phyloP scores from a whole-genome alignment of 2,797 vertebrate genomes.

The Masticophis lateralis region DNA sequence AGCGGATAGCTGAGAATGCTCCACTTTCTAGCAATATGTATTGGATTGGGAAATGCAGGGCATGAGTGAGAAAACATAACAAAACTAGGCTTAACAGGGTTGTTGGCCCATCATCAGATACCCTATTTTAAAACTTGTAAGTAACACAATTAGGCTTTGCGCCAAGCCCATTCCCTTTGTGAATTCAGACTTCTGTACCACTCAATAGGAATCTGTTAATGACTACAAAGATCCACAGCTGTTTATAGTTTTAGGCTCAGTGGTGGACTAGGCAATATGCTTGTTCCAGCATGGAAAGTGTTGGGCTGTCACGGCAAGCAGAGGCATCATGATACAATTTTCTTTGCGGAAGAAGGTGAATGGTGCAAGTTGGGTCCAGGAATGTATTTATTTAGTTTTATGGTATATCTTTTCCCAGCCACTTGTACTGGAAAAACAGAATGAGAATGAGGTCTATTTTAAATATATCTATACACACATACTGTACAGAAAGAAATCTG shows the following conservation, averaged over 20 bases:
- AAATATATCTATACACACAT: not conserved
- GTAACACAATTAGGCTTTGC: constrained; percentile 45
- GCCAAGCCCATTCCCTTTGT: constrained; percentile 48
- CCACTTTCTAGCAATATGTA: constrained; percentile 28
- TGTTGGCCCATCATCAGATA: constrained; percentile 57
- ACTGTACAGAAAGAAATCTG: not conserved
- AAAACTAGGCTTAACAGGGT: constrained; percentile 51
- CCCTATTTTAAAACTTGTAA: constrained; percentile 58
- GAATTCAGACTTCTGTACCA: constrained; percentile 50
- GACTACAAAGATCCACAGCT: constrained; percentile 69
- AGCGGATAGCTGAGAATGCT: constrained; percentile 1
- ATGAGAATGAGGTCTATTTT: not conserved
- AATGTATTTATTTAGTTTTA: constrained; percentile 5
- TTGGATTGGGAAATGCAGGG: constrained; percentile 30
- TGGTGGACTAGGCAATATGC: constrained; percentile 54
- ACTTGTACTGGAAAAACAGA: not conserved
- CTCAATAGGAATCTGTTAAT: constrained; percentile 55
- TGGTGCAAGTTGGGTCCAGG: not conserved
- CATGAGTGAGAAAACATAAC: constrained; percentile 49
- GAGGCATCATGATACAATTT: constrained; percentile 57
- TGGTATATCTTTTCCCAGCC: not conserved
- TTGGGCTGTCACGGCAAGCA: constrained; percentile 60
- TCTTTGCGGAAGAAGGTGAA: constrained; percentile 19
- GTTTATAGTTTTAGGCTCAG: constrained; percentile 64
- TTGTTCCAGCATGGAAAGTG: constrained; percentile 56